These are phyloP conservation scores for Chouioia cunea DNA, from an alignment of 2,888 invertebrate genomes.

Conservation along the genomic window DNA sequence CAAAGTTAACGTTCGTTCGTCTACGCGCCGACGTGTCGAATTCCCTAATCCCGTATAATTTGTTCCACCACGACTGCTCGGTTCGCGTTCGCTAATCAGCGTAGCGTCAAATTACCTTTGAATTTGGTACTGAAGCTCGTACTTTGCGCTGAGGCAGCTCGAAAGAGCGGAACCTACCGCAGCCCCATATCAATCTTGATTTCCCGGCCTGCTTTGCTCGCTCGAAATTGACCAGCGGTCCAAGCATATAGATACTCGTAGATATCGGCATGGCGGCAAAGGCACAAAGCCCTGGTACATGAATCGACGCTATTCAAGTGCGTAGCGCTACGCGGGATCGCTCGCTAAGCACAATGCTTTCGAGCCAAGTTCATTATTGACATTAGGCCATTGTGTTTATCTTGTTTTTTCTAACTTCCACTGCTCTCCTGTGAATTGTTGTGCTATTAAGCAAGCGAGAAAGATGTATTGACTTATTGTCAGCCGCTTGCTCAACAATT, in stretches of 20 bases:
- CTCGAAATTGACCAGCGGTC: no score
- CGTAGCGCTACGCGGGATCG: slow-evolving; percentile 5
- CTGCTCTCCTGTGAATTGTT: slow-evolving; percentile 27
- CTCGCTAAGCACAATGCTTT: slow-evolving; percentile 28
- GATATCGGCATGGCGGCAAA: not conserved
- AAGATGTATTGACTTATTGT: slow-evolving; percentile 46
- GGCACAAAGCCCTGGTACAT: slow-evolving; percentile 35
- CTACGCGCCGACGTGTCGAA: no score
- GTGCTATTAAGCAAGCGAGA: slow-evolving; percentile 41
- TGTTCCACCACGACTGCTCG: no score
- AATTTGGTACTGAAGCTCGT: no score
- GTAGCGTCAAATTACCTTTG: no score
- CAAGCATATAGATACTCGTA: no score
- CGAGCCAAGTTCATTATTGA: slow-evolving; percentile 44
- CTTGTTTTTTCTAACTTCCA: not conserved
- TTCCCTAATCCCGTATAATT: no score
- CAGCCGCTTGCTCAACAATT: slow-evolving; percentile 33
- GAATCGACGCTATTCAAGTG: slow-evolving; percentile 44
- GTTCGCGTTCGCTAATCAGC: no score
- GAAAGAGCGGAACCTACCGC: slow-evolving; percentile 58
- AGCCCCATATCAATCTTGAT: slow-evolving; percentile 61
- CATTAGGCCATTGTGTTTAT: slow-evolving; percentile 29
- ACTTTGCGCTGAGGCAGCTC: no score
- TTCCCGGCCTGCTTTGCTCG: slow-evolving; percentile 52
- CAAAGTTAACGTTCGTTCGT: no score